Evolutionary conservation across 2,113 vertebrate species (phyloP).

Genomic region (Melanerpes aurifrons): DNA sequence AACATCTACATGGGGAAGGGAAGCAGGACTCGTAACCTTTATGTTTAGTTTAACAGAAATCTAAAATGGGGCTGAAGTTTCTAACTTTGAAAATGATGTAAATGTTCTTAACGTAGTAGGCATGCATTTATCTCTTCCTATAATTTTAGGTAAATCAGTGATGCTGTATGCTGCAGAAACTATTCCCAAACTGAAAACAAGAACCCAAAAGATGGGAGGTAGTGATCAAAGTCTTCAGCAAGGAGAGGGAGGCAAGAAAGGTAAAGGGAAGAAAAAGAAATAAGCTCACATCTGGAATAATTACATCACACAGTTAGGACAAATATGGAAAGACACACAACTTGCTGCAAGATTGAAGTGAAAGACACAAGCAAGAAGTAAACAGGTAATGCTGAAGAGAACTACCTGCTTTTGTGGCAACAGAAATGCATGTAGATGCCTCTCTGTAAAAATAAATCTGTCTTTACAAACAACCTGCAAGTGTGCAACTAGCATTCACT

Average conservation of each 20-base stretch:
- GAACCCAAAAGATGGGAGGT: constrained; percentile 90
- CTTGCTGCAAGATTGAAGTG: background rate
- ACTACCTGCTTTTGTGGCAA: constrained; percentile 4
- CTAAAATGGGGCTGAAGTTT: background rate
- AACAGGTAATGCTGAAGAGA: constrained; percentile 1
- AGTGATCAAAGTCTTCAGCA: constrained; percentile 87
- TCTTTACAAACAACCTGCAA: background rate
- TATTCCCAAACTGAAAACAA: constrained; percentile 96
- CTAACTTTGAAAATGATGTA: background rate
- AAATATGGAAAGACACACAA: background rate
- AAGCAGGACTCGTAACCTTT: background rate
- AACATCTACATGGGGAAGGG: background rate
- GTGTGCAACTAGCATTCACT: background rate
- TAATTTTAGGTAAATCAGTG: constrained; percentile 86
- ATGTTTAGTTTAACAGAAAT: background rate
- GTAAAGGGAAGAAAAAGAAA: constrained; percentile 98
- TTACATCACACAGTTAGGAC: background rate
- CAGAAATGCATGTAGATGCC: constrained; percentile 46
- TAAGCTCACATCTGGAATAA: constrained; percentile 11
- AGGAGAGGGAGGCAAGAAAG: constrained; percentile 93
- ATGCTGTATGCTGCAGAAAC: constrained; percentile 96
- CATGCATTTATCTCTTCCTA: background rate
- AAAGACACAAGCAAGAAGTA: background rate
- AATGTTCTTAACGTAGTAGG: background rate
- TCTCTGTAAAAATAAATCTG: constrained; percentile 14